Evolutionary conservation across 1,140 invertebrate species (phyloP).

Genomic region (Hestina assimilis): DNA sequence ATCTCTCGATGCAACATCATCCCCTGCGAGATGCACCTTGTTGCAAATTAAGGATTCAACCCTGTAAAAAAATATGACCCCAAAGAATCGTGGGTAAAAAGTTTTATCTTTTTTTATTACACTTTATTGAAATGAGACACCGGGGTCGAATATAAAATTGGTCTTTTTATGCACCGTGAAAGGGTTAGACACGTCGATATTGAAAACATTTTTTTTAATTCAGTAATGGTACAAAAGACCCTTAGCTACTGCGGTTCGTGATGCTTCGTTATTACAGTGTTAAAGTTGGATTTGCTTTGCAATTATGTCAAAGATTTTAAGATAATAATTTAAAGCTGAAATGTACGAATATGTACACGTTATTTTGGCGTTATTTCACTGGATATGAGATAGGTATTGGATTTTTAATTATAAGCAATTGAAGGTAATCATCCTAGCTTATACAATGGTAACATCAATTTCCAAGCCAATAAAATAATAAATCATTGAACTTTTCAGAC

Average conservation of each 20-base stretch:
- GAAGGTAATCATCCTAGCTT: too few relatives aligned
- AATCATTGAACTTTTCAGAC: too few relatives aligned
- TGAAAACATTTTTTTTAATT: slow-evolving; percentile 59
- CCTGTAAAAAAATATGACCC: slow-evolving; percentile 68
- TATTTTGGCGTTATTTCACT: too few relatives aligned
- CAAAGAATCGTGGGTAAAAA: slow-evolving; percentile 73
- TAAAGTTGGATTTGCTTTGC: slow-evolving; percentile 28
- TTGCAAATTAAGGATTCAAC: slow-evolving; percentile 76
- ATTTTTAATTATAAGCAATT: too few relatives aligned
- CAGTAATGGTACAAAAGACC: slow-evolving; percentile 39
- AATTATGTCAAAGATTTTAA: slow-evolving; percentile 19
- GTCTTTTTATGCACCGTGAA: slow-evolving; percentile 61
- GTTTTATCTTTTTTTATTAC: slow-evolving; percentile 66
- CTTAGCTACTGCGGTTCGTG: slow-evolving; percentile 55
- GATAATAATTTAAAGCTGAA: slow-evolving; percentile 2
- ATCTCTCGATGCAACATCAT: slow-evolving; percentile 45
- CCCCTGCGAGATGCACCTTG: slow-evolving; percentile 69
- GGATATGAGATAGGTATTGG: too few relatives aligned
- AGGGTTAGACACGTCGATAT: slow-evolving; percentile 61
- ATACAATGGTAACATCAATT: too few relatives aligned
- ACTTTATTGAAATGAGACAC: slow-evolving; percentile 75
- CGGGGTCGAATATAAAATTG: slow-evolving; percentile 70
- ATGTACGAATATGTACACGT: too few relatives aligned
- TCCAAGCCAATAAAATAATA: too few relatives aligned
- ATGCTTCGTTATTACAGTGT: slow-evolving; percentile 41